Conservation (phyloP, 2,797 vertebrate genomes). For the Poliocrania exsul region DNA sequence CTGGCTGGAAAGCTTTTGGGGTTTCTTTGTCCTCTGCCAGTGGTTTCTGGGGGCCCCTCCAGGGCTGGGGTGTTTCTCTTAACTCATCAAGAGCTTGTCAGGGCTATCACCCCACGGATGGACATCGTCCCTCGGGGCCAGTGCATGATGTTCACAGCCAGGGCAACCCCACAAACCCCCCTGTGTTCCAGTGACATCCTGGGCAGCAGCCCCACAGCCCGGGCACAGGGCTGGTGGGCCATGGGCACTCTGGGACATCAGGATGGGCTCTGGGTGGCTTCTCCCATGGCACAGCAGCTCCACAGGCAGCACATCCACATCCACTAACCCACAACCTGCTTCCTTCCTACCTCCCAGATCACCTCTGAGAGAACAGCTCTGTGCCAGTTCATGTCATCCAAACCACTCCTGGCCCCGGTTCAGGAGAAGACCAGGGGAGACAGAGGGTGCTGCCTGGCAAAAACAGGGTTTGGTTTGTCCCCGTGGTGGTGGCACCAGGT, state of each 20-base stretch:
- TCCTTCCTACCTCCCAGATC: not conserved
- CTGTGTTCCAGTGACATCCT: not conserved
- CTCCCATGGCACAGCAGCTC: not conserved
- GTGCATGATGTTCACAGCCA: fast-evolving
- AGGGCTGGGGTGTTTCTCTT: too few relatives aligned
- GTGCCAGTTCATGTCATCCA: fast-evolving
- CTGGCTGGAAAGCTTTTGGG: too few relatives aligned
- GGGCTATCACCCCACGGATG: too few relatives aligned
- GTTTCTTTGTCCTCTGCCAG: too few relatives aligned
- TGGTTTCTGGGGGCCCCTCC: too few relatives aligned
- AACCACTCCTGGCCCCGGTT: fast-evolving
- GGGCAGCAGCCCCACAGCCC: not conserved
- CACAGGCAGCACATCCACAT: not conserved
- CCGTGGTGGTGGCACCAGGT: fast-evolving
- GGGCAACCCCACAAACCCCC: not conserved
- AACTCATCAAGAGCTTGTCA: too few relatives aligned
- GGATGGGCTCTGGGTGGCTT: not conserved
- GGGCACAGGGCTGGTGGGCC: not conserved
- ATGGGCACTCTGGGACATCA: not conserved
- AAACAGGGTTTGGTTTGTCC: not conserved
- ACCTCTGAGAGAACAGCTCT: not conserved
- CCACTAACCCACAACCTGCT: not conserved
- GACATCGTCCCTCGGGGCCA: not conserved
- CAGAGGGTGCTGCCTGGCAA: not conserved
- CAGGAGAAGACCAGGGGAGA: too few relatives aligned